These are phyloP conservation scores for Troilus luridus DNA, from an alignment of 2,888 invertebrate genomes.

Conservation along the genomic window DNA sequence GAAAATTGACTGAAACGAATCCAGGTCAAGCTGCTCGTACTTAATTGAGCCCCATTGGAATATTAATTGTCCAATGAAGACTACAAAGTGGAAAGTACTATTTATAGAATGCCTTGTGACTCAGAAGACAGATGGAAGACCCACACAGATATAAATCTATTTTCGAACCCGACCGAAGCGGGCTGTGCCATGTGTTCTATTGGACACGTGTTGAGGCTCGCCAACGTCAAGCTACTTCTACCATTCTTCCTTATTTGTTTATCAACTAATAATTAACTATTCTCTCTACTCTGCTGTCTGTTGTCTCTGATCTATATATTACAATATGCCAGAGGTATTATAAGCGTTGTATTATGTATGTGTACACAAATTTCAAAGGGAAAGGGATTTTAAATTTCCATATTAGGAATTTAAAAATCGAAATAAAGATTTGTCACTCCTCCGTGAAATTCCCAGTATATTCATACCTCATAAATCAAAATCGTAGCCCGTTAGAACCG, in stretches of 20 bases:
- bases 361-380: too few relatives aligned
- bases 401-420: too few relatives aligned
- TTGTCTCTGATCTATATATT: too few relatives aligned
- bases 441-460: too few relatives aligned
- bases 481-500: too few relatives aligned
- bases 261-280: not conserved
- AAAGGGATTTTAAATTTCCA: too few relatives aligned
- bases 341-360: too few relatives aligned
- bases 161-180: not conserved
- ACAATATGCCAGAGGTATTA: too few relatives aligned
- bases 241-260: not conserved
- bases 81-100: not conserved
- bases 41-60: not conserved
- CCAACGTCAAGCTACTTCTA: not conserved
- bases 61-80: not conserved
- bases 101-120: not conserved
- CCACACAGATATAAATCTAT: conserved; percentile 34
- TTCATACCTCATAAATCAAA: too few relatives aligned
- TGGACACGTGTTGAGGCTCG: not conserved
- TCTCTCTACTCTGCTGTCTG: too few relatives aligned
- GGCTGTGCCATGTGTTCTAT: not conserved
- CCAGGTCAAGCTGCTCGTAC: not conserved
- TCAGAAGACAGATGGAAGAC: conserved; percentile 41
- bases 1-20: not conserved
- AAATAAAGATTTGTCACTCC: too few relatives aligned